Conservation (phyloP, 2,113 vertebrate genomes). For the Lophius piscatorius region DNA sequence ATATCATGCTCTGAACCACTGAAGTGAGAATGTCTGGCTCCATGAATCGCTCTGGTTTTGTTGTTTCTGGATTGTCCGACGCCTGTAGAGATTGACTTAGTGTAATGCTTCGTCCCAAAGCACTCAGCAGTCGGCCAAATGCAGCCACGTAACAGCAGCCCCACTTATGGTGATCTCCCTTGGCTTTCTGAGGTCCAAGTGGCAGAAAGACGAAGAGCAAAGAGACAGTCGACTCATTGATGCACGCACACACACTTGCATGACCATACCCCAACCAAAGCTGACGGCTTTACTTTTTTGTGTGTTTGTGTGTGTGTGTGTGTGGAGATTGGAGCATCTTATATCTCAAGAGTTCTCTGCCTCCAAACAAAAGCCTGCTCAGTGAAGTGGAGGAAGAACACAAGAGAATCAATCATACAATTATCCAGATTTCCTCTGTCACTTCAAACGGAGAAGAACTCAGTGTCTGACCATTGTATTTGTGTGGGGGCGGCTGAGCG, state of each 20-base stretch:
- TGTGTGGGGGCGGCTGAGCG: constrained; percentile 47
- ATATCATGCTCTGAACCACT: constrained; percentile 62
- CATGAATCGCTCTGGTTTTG: constrained; percentile 74
- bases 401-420: constrained; percentile 79
- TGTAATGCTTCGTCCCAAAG: constrained; percentile 77
- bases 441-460: constrained; percentile 63
- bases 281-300: constrained; percentile 37
- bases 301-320: constrained; percentile 44
- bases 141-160: constrained; percentile 72
- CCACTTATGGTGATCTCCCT: constrained; percentile 79
- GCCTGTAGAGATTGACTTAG: constrained; percentile 75
- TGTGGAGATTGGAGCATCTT: constrained; percentile 56
- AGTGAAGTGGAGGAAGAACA: constrained; percentile 67
- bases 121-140: constrained; percentile 77
- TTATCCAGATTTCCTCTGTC: constrained; percentile 77
- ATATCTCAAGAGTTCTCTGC: constrained; percentile 61
- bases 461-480: constrained; percentile 44
- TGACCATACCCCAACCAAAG: constrained; percentile 64
- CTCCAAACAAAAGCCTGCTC: constrained; percentile 71
- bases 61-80: constrained; percentile 74
- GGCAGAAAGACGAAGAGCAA: constrained; percentile 70
- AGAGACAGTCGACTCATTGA: constrained; percentile 69
- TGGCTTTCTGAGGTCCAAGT: constrained; percentile 74
- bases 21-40: constrained; percentile 72
- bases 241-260: constrained; percentile 44